These are phyloP conservation scores for Eurytemora carolleeae DNA, from an alignment of 1,140 invertebrate genomes.

Conservation along the genomic window DNA sequence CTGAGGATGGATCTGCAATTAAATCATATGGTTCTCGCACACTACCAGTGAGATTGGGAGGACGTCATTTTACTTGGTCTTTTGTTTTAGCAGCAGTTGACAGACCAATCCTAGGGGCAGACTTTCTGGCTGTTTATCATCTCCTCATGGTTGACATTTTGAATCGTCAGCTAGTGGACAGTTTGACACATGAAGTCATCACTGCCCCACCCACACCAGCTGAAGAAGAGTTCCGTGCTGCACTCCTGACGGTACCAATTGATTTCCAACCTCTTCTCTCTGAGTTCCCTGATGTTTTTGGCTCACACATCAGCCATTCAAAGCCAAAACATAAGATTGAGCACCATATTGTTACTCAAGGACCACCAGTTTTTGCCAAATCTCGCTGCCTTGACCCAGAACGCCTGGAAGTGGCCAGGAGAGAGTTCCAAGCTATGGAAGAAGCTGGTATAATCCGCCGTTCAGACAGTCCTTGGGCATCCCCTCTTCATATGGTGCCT, in stretches of 20 bases:
- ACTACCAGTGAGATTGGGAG: neutral
- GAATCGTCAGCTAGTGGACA: neutral
- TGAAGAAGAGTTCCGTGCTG: neutral
- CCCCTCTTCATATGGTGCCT: conserved; percentile 20
- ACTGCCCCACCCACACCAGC: neutral
- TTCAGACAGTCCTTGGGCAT: conserved; percentile 19
- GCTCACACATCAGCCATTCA: neutral
- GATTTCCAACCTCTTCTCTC: neutral
- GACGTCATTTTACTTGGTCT: conserved; percentile 8
- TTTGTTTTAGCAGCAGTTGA: conserved; percentile 14
- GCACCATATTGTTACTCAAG: conserved; percentile 21
- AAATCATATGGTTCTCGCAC: neutral
- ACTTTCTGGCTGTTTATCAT: conserved; percentile 14
- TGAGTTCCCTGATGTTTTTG: neutral
- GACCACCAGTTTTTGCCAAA: conserved; percentile 23
- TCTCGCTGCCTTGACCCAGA: conserved; percentile 23
- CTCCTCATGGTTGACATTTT: conserved; percentile 6
- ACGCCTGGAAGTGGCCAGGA: conserved; percentile 17
- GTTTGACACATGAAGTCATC: neutral
- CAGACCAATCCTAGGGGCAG: conserved; percentile 12
- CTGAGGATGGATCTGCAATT: conserved; percentile 7
- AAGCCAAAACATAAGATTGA: neutral
- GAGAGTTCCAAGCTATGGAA: conserved; percentile 20
- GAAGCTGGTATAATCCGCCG: conserved; percentile 17
- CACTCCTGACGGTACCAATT: neutral